Conservation (phyloP, 2,888 invertebrate species). For the Parasteatoda lunata region DNA sequence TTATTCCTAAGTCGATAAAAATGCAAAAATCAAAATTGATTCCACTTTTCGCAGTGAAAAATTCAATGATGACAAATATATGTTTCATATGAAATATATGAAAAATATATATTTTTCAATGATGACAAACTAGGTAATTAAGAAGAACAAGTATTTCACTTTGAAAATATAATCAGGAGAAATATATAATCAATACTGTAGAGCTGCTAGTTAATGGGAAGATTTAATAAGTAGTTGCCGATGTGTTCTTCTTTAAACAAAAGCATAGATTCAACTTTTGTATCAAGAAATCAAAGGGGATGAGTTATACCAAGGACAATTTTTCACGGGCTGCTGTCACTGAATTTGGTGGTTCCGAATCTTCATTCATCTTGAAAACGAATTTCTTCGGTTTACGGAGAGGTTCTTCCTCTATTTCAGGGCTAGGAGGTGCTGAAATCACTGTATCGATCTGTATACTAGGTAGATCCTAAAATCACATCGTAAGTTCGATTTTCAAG, state of each 20-base stretch:
- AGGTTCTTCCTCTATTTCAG: slow-evolving; percentile 20
- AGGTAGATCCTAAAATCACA: slow-evolving; percentile 39
- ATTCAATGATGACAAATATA: too few relatives aligned
- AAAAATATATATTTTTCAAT: too few relatives aligned
- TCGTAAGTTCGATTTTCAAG: too few relatives aligned
- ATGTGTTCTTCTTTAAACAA: not conserved
- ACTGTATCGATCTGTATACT: slow-evolving; percentile 53
- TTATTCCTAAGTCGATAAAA: too few relatives aligned
- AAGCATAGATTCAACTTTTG: not conserved
- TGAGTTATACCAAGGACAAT: not conserved
- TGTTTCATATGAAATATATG: too few relatives aligned
- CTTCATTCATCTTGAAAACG: slow-evolving; percentile 28
- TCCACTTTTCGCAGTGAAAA: too few relatives aligned
- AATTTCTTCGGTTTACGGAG: slow-evolving; percentile 17
- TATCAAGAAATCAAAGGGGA: not conserved
- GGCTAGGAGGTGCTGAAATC: slow-evolving; percentile 59
- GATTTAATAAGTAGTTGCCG: not conserved
- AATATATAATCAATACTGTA: too few relatives aligned
- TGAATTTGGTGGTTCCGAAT: not conserved
- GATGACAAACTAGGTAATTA: too few relatives aligned
- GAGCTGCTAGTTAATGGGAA: not conserved
- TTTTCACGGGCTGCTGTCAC: not conserved
- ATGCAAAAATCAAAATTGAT: too few relatives aligned
- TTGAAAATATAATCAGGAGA: not conserved
- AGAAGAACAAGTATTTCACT: too few relatives aligned